Evolutionary conservation across 2,797 vertebrate genomes (phyloP), one percentile per base, ranked within the genome.

Genomic region (Garrulus glandarius): DNA sequence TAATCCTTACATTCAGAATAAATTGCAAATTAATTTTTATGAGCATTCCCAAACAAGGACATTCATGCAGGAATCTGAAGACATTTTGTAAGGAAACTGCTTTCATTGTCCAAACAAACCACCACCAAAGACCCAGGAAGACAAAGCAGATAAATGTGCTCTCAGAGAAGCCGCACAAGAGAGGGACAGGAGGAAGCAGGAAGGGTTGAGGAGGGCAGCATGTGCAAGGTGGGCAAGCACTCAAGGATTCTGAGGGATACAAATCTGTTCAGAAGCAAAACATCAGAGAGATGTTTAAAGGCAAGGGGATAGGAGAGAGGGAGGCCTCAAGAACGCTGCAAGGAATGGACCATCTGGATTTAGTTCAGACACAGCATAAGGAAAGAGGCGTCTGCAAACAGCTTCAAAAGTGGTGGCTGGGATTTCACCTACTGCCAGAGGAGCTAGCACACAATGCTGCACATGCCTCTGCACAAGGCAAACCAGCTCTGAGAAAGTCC

Each of bases 1-100:
- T 72, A 89, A 92, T 88, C 59, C 79, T 71, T 75, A 84, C 29
- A 84, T 47, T 65, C 37, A 44, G 60, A 93, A 89, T 44, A 88
- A 88, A 86, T 46, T 11, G 24, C 56, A 87, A 90, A 76, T 63
- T 4, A 86, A 67, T 81, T 82, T 89, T 81, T 64, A 61, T 36
- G 24, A 91, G 56, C 37, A 43, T 53, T 92, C 34, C 18, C 41
- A 69, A 88, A 65, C 60, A 87, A 56, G 86, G 36, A 95, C 90
- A 89, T 46, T 47, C 8, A 8, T 23, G 39, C n/a, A 78, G 29
- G 13, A 92, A 16, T 37, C 60, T 67, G 12, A 65, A 68, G 41
- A 64, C 0, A 0, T 55, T 88, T 36, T 63, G 5, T 50, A 61
- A 53, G 18, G 50, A 72, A 89, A 64, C 18, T 2, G 1, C 36